Evolutionary conservation across 2,113 vertebrate species (phyloP).

Genomic region (Hassar affinis): DNA sequence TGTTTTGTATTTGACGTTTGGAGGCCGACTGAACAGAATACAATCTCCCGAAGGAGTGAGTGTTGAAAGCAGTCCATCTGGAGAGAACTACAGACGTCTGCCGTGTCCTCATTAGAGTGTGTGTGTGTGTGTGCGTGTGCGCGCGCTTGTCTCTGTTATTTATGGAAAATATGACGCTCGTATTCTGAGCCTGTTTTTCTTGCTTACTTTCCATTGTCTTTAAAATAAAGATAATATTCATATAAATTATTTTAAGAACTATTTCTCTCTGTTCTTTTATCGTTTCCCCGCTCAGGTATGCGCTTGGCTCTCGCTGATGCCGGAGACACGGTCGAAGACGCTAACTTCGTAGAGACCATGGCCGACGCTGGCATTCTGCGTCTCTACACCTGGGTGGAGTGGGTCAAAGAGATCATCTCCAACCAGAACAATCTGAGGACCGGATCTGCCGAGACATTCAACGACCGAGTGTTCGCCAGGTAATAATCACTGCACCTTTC

Average conservation of each 20-base stretch:
- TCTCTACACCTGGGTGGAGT: constrained; percentile 95
- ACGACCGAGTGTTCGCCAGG: constrained; percentile 94
- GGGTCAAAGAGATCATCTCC: constrained; percentile 97
- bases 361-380: constrained; percentile 95
- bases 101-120: background rate
- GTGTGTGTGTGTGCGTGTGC: background rate
- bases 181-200: background rate
- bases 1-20: constrained; percentile 7
- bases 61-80: constrained; percentile 28
- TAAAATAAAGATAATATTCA: background rate
- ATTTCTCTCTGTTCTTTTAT: background rate
- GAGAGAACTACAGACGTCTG: constrained; percentile 29
- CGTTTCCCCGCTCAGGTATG: constrained; percentile 79
- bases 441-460: constrained; percentile 84
- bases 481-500: constrained; percentile 51
- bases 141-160: background rate
- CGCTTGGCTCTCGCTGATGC: constrained; percentile 94
- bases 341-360: constrained; percentile 97
- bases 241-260: background rate
- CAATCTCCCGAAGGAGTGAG: constrained; percentile 6
- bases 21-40: constrained; percentile 12
- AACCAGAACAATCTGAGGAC: constrained; percentile 87
- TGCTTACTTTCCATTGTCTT: background rate
- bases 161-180: background rate
- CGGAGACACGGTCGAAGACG: constrained; percentile 96